Percentiles rank a stretch among this genome's conserved stretches.
These are phyloP conservation scores for Cladorhizidae sp. DNA, from an alignment of 37 sponge, comb jelly and placozoan species.

Conservation along the genomic window DNA sequence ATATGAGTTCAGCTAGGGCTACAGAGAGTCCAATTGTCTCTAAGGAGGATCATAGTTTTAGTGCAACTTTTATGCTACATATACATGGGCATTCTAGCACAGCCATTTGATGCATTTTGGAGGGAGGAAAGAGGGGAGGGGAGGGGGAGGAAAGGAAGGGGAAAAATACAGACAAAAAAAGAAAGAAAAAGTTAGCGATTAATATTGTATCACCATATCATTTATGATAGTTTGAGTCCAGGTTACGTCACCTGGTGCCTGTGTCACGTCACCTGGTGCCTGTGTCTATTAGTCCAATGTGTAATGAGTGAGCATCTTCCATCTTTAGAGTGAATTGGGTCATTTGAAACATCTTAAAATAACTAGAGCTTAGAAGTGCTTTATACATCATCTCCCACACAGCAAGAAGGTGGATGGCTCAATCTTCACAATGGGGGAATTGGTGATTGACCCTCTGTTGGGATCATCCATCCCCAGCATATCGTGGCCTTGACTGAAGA, in stretches of 20 bases:
- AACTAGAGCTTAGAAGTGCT: neutral
- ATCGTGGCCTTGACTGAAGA: slow-evolving; percentile 7
- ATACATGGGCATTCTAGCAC: too few relatives aligned
- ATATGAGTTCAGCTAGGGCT: too few relatives aligned
- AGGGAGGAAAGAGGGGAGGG: neutral
- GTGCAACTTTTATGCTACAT: too few relatives aligned
- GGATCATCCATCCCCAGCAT: slow-evolving; percentile 14
- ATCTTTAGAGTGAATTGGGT: slow-evolving; percentile 8
- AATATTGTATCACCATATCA: neutral
- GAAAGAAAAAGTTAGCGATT: neutral
- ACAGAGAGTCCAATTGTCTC: too few relatives aligned
- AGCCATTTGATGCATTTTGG: neutral
- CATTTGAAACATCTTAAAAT: slow-evolving; percentile 11
- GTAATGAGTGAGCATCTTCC: neutral
- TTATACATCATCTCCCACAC: slow-evolving; percentile 47
- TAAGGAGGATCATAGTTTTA: too few relatives aligned
- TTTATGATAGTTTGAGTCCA: neutral
- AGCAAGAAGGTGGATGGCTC: slow-evolving; percentile 37
- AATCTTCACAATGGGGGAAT: slow-evolving; percentile 51
- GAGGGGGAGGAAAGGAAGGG: too few relatives aligned
- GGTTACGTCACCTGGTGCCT: too few relatives aligned
- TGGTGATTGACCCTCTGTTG: slow-evolving; percentile 1
- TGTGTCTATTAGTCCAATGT: slow-evolving; percentile 10
- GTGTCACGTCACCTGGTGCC: slow-evolving; percentile 22
- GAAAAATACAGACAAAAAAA: neutral